Evolutionary conservation across 2,113 vertebrate genomes (phyloP).

Genomic region (Corythornis cristatus): DNA sequence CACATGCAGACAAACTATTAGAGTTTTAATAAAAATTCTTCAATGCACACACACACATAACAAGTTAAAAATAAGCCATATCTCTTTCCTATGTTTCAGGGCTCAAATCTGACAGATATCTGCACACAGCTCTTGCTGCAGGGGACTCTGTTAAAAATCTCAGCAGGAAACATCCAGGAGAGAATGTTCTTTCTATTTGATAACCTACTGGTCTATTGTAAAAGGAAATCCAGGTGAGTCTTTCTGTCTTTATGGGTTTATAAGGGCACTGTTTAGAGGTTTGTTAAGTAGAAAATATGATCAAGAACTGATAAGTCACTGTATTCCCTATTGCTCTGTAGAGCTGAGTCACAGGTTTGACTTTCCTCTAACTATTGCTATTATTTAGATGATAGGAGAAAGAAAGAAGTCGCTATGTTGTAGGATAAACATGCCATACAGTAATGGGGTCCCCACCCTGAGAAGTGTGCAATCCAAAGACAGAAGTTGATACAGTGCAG

Average conservation of each 20-base stretch:
- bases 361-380: not conserved
- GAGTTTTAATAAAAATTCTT: not conserved
- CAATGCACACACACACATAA: not conserved
- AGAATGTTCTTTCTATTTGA: constrained; percentile 98
- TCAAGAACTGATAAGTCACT: not conserved
- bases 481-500: not conserved
- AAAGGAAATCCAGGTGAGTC: constrained; percentile 94
- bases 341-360: not conserved
- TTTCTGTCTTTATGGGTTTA: not conserved
- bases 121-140: constrained; percentile 94
- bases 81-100: constrained; percentile 72
- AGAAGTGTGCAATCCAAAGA: not conserved
- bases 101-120: constrained; percentile 97
- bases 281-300: not conserved
- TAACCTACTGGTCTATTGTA: constrained; percentile 97
- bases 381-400: not conserved
- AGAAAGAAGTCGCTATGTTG: not conserved
- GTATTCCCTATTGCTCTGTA: not conserved
- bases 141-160: constrained; percentile 95
- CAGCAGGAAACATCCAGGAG: constrained; percentile 97
- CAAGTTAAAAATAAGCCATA: not conserved
- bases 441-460: not conserved
- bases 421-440: not conserved
- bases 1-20: not conserved
- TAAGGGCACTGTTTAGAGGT: not conserved